Evolutionary conservation across 2,888 invertebrate genomes (phyloP).

Genomic region (Kuschelorhynchus macadamiae): DNA sequence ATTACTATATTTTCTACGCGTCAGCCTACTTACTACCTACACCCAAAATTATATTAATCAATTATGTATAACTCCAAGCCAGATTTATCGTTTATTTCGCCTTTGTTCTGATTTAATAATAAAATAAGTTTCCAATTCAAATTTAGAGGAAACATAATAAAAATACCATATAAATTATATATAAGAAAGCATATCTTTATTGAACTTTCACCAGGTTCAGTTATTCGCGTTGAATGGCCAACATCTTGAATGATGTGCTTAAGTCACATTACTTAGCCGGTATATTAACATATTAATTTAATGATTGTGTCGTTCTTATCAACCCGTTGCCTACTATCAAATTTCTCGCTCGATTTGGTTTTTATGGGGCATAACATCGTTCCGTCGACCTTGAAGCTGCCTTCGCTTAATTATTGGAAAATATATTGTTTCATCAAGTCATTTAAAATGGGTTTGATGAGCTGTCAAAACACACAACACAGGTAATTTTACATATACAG

Average conservation of each 20-base stretch:
- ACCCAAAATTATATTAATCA: too few species aligned
- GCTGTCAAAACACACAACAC: background rate
- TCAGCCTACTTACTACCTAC: too few species aligned
- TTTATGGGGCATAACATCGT: slow-evolving; percentile 1
- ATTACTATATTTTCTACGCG: too few species aligned
- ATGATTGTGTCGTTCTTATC: background rate
- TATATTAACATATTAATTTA: background rate
- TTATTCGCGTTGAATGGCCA: slow-evolving; percentile 18
- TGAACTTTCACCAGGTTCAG: slow-evolving; percentile 41
- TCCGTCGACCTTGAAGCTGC: background rate
- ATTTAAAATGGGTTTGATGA: background rate
- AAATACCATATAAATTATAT: too few species aligned
- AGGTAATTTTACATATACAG: background rate
- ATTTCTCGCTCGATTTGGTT: background rate
- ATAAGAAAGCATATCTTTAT: slow-evolving; percentile 39
- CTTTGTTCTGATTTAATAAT: too few species aligned
- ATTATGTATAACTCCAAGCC: too few species aligned
- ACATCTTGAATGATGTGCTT: slow-evolving; percentile 12
- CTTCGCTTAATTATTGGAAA: too few species aligned
- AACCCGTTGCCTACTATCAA: slow-evolving; percentile 23
- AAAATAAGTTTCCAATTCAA: too few species aligned
- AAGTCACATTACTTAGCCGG: background rate
- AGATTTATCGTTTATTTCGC: too few species aligned
- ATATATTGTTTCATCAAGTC: background rate
- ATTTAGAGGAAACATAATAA: too few species aligned